Evolutionary conservation across 2,113 vertebrate species (phyloP), one percentile per base, ranked within the genome.

Genomic region (Cariama cristata): DNA sequence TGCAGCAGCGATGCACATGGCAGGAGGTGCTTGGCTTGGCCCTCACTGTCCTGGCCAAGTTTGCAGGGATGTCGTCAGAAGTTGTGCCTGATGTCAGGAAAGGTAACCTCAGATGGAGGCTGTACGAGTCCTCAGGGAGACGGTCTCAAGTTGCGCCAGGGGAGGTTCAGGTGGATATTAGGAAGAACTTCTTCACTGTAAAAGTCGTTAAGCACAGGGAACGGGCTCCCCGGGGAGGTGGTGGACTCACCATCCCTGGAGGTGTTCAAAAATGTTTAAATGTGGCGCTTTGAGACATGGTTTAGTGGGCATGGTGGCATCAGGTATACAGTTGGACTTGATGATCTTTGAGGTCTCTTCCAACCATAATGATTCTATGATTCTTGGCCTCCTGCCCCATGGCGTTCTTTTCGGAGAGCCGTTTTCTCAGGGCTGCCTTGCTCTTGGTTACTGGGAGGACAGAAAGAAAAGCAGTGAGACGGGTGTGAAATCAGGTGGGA

Each of bases 11-110:
- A 12, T 89, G 47, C 23, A 52, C 0, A 0, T 56, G 33, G 75
- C 22, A 73, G 44, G 73, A 64, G 21, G 9, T 40, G 28, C 24
- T 79, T 1, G 5, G 24, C 49, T 88, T 0, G 0, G 45, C 26
- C 11, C 5, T 74, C 7, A 1, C 0, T 0, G 23, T n/a, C 64
- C 24, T 59, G 35, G 44, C 49, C 9, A 5, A 42, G 32, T 77
- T 60, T 69, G 27, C 6, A 58, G 13, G 38, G 30, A 21, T 55
- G 38, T 50, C 0, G 0, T 87, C 59, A 53, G 42, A 83, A 58
- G 14, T 6, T 76, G 32, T 68, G 58, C 53, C 58, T 90, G 8
- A 23, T 72, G 52, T 72, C 4, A 4, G 62, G 30, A 58, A 50
- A 63, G 27, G 28, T 45, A 79, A 60, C 22, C 4, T 82, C 45